Evolutionary conservation across 1,140 invertebrate genomes (phyloP).

Genomic region (Drosophila eugracilis): DNA sequence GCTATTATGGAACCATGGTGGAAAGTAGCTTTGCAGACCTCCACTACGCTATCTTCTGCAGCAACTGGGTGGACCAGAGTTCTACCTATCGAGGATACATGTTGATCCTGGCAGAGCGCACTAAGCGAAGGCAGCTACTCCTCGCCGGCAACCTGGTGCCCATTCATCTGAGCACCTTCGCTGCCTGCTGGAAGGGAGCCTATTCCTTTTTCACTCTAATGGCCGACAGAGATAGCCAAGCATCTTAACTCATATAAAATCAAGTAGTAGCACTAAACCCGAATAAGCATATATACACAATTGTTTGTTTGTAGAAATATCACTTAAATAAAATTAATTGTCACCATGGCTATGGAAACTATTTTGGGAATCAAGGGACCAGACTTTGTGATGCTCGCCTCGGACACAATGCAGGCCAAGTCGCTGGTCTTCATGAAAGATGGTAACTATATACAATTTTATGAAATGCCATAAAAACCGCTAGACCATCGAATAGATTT

Average conservation of each 20-base stretch:
- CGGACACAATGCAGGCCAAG: slow-evolving; percentile 93
- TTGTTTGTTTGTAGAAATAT: neutral
- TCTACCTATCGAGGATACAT: slow-evolving; percentile 36
- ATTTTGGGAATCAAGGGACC: slow-evolving; percentile 95
- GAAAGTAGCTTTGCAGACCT: slow-evolving; percentile 42
- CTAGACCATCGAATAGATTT: too few species aligned
- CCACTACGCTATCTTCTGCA: slow-evolving; percentile 54
- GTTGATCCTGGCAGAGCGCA: slow-evolving; percentile 63
- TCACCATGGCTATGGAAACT: slow-evolving; percentile 89
- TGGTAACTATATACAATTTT: slow-evolving; percentile 86
- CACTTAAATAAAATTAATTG: slow-evolving; percentile 35
- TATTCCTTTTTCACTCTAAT: slow-evolving; percentile 76
- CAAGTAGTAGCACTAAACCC: neutral
- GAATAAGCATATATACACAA: neutral
- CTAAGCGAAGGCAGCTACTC: slow-evolving; percentile 20
- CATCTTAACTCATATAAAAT: neutral
- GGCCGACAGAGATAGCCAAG: slow-evolving; percentile 12
- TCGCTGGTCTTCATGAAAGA: slow-evolving; percentile 97
- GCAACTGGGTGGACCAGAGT: slow-evolving; percentile 75
- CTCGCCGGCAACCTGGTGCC: slow-evolving; percentile 63
- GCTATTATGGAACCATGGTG: slow-evolving; percentile 69
- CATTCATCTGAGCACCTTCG: slow-evolving; percentile 69
- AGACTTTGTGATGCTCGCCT: slow-evolving; percentile 96
- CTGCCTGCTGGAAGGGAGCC: slow-evolving; percentile 61
- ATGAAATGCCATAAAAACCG: too few species aligned